Evolutionary conservation across 2,888 invertebrate species (phyloP), one percentile per base, ranked within the genome.

Genomic region (Sphinx pinastri): DNA sequence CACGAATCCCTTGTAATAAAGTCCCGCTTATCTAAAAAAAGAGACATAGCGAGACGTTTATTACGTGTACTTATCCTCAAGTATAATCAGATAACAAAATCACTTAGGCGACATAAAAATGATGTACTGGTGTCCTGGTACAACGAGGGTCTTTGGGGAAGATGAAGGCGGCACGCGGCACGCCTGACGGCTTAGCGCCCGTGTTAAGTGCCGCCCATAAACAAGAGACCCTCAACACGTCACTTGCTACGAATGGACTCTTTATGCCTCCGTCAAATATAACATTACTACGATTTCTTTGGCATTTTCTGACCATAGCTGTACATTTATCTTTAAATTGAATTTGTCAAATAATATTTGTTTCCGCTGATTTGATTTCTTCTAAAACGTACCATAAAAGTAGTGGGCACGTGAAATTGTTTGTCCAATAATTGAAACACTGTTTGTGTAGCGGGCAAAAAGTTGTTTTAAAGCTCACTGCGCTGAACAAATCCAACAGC

Each of bases 121-220:
- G 79, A 84, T 78, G 78, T 82, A 82, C 78, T 79, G 74, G 71
- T 72, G 70, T 78, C 76, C 71, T 76, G 75, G 76, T 73, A 73
- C 71, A 73, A 72, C 77, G 74, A 74, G 76, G 73, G 75, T 77
- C 76, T 75, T 73, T 71, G 71, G 75, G 75, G 73, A 76, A 74
- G 74, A 70, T 71, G 71, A 71, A 71, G 72, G 70, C 77, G 77
- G 55, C 19, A 19, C 19, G 54, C 19, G 55, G 77, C 73, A 76
- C 72, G 80, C 73, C 79, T 71, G 76, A 75, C 76, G 81, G 82
- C 86, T 85, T 84, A 86, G 83, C 80, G 82, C 73, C 79, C 82
- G 77, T 84, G 87, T 85, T 88, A 89, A 90, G 87, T 88, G 84
- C 80, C 81, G 72, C 76, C 85, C 85, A 89, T 91, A 90, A 89